Base-by-base conservation (phyloP, 2,888 invertebrate species). In the Drosophila cyrtoloma region DNA sequence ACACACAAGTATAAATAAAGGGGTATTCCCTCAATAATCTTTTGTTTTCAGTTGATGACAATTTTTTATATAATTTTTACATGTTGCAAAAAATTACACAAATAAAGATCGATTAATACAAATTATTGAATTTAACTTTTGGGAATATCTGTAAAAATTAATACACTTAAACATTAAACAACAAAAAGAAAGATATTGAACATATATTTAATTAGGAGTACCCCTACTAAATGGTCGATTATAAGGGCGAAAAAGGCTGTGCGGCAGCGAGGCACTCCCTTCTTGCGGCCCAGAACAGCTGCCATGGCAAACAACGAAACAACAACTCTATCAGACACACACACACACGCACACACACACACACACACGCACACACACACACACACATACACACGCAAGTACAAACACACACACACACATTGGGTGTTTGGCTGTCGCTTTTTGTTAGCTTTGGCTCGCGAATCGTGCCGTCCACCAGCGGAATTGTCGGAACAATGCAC, bases 291-390 rank as follows among this genome's bases (percentile, higher is more conserved):
- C 42, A 53, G 57, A 66, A 67, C 80, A 80, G 78, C 81, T 82
- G 86, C 68, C 86, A 80, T 75, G 83, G 79, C 74, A 73, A 87
- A 75, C 53, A 71, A 32, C 58, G 52, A 77, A 77, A 74, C 62
- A 78, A 51, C 44, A 66, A 74, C 62, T 63, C 50, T 63, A 69
- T 56, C 37, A 52, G 37, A 22, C 28, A n/a, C 32, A 59, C 26
- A 65, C 14, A 57, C 50, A 52, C 52, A 3, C 26, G 3, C 26
- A 33, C 37, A 42, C 32, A 19, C 42, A 47, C 12, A 37, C 39
- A 56, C 37, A 14, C 33, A n/a, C 5, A 42, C 39, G 26, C 26
- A 26, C 26, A 26, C 16, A 44, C 19, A 32, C 35, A 53, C 39
- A 52, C 51, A 65, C 51, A 47, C 47, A 56, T 3, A 28, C 28